phyloP scores from a whole-genome alignment of 1,140 invertebrate species.

The Drosophila littoralis region DNA sequence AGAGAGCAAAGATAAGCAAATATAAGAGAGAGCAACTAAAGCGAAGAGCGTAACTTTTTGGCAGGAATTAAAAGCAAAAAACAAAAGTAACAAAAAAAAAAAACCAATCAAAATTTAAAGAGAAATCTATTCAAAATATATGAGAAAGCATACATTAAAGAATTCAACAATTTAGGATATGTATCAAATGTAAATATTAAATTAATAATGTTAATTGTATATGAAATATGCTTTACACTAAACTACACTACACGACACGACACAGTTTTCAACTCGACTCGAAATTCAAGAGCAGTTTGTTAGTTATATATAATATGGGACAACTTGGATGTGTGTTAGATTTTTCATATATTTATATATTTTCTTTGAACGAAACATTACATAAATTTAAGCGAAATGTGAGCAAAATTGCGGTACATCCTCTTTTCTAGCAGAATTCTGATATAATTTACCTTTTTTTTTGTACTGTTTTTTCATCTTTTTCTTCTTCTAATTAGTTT shows the following conservation, averaged over 20 bases:
- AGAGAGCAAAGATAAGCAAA: constrained; percentile 2
- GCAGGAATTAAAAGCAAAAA: constrained; percentile 8
- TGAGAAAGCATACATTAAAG: constrained; percentile 42
- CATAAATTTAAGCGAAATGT: constrained; percentile 24
- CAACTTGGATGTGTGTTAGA: constrained; percentile 8
- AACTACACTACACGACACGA: constrained; percentile 49
- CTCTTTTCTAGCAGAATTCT: constrained; percentile 32
- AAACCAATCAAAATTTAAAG: constrained; percentile 59
- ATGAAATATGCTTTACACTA: constrained; percentile 73
- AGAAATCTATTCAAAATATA: constrained; percentile 13
- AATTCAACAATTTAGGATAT: constrained; percentile 67
- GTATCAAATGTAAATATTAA: constrained; percentile 74
- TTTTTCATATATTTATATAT: constrained; percentile 9
- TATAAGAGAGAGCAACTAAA: not conserved
- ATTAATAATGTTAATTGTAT: constrained; percentile 42
- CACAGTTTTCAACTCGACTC: constrained; percentile 42
- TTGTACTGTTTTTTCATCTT: constrained; percentile 18
- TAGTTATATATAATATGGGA: constrained; percentile 21
- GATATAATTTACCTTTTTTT: not conserved
- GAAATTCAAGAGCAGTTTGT: constrained; percentile 44
- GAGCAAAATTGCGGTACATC: constrained; percentile 4
- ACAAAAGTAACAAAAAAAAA: constrained; percentile 4
- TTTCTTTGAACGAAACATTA: constrained; percentile 32
- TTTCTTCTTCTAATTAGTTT: constrained; percentile 42
- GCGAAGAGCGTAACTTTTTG: constrained; percentile 12